Conservation (phyloP, 1,140 invertebrate genomes). For the Pseudomyrmex pallidus region DNA sequence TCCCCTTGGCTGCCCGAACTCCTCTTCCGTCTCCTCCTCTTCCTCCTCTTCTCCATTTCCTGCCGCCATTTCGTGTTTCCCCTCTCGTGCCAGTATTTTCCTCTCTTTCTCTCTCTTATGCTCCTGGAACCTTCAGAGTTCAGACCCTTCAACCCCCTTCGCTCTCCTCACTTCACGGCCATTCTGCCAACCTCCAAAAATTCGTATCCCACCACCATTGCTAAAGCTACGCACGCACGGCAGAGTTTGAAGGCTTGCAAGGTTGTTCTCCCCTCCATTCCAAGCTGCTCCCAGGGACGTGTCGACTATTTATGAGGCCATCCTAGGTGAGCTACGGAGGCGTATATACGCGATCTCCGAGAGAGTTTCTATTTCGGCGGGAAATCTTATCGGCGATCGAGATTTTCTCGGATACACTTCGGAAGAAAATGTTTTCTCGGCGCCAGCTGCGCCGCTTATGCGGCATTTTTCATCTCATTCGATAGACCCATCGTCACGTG, state of each 20-base stretch:
- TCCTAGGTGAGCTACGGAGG: constrained; percentile 16
- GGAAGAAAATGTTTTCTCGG: neutral
- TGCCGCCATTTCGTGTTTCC: constrained; percentile 63
- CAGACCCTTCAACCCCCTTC: constrained; percentile 76
- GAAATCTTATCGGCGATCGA: constrained; percentile 31
- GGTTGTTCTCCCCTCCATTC: constrained; percentile 77
- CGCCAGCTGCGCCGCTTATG: neutral
- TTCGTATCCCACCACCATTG: constrained; percentile 73
- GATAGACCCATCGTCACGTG: neutral
- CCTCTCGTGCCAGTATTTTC: constrained; percentile 53
- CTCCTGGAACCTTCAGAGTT: constrained; percentile 70
- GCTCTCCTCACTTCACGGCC: constrained; percentile 43
- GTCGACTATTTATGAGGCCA: constrained; percentile 66
- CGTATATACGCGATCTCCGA: neutral
- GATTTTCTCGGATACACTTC: neutral
- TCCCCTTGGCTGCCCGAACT: constrained; percentile 61
- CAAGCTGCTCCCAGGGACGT: constrained; percentile 77
- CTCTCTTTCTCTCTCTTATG: constrained; percentile 48
- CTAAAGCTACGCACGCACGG: constrained; percentile 79
- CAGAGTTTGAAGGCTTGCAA: constrained; percentile 84
- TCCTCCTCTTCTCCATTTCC: constrained; percentile 29
- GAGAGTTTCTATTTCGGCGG: constrained; percentile 43
- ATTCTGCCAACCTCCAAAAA: constrained; percentile 75
- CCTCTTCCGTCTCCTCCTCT: constrained; percentile 34
- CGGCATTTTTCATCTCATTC: neutral